phyloP scores from a whole-genome alignment of 37 sponge, comb jelly and placozoan species.

The Hormiphora californensis region DNA sequence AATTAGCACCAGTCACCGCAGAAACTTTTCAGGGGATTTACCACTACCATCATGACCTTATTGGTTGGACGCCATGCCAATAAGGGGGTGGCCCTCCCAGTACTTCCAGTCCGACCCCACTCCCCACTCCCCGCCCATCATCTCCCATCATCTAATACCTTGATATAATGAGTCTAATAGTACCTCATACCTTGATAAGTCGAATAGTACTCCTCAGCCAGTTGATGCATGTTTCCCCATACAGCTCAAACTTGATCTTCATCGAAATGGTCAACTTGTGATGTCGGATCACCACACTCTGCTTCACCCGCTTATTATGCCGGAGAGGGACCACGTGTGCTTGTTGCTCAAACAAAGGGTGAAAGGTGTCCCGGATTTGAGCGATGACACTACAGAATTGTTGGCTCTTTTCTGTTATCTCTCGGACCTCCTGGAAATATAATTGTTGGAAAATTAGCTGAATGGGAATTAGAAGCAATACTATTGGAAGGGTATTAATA shows the following conservation, averaged over 20 bases:
- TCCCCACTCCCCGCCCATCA: too few species aligned
- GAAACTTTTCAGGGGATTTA: too few species aligned
- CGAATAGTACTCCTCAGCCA: constrained; percentile 37
- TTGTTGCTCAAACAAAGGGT: constrained; percentile 11
- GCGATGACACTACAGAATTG: constrained; percentile 41
- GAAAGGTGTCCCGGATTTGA: constrained; percentile 36
- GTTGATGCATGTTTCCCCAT: constrained; percentile 36
- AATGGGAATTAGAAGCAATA: too few species aligned
- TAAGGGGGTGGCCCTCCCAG: too few species aligned
- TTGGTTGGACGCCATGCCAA: too few species aligned
- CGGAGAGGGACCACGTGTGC: constrained; percentile 39
- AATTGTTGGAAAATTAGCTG: too few species aligned
- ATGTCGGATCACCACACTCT: constrained; percentile 12
- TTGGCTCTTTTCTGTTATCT: constrained; percentile 36
- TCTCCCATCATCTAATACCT: too few species aligned
- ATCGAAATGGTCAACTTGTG: constrained; percentile 34
- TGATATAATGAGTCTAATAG: not conserved
- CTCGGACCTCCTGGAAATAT: constrained; percentile 52
- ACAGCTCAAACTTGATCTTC: constrained; percentile 42
- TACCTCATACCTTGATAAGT: constrained; percentile 16
- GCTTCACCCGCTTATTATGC: constrained; percentile 40
- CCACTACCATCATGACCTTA: too few species aligned
- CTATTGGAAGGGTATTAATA: too few species aligned
- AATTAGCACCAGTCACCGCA: too few species aligned
- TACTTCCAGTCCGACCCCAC: too few species aligned